A percentile compares a stretch with the other conserved stretches of the same genome.
These are phyloP conservation scores for Lepus timidus DNA, from an alignment of 2,113 vertebrate genomes.

Conservation along the genomic window DNA sequence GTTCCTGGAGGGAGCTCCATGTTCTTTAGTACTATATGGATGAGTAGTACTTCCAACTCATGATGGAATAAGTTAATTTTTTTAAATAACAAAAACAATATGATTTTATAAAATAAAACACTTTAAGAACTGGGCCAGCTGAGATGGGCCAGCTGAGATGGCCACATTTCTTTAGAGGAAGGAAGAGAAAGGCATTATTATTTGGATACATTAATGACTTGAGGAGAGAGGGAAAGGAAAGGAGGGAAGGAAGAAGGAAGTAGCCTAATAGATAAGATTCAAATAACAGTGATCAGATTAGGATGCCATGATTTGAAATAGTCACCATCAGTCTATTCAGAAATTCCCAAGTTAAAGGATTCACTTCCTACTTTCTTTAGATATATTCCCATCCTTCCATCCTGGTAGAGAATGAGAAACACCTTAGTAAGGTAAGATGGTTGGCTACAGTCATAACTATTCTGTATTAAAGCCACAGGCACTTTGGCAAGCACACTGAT, in stretches of 20 bases:
- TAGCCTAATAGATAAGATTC: background rate
- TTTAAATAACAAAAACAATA: background rate
- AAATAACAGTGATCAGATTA: background rate
- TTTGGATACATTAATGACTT: background rate
- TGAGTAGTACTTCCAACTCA: background rate
- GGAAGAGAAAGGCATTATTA: background rate
- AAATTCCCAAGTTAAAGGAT: background rate
- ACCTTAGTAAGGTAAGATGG: background rate
- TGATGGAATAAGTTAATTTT: background rate
- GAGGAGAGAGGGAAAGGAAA: too few species aligned
- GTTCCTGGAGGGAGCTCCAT: background rate
- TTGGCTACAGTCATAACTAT: fast-evolving
- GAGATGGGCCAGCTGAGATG: background rate
- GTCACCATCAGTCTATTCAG: background rate
- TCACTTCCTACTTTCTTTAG: background rate
- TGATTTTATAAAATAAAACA: background rate
- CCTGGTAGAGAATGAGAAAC: background rate
- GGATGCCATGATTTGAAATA: fast-evolving
- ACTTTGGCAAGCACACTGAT: background rate
- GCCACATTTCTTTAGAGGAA: background rate
- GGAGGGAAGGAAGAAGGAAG: background rate
- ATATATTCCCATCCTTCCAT: background rate
- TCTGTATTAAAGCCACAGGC: fast-evolving
- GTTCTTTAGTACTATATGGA: background rate
- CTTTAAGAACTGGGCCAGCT: background rate